Percentiles rank a stretch among this genome's conserved stretches.
Conservation (phyloP, 2,113 vertebrate species). For the Crotophaga sulcirostris region DNA sequence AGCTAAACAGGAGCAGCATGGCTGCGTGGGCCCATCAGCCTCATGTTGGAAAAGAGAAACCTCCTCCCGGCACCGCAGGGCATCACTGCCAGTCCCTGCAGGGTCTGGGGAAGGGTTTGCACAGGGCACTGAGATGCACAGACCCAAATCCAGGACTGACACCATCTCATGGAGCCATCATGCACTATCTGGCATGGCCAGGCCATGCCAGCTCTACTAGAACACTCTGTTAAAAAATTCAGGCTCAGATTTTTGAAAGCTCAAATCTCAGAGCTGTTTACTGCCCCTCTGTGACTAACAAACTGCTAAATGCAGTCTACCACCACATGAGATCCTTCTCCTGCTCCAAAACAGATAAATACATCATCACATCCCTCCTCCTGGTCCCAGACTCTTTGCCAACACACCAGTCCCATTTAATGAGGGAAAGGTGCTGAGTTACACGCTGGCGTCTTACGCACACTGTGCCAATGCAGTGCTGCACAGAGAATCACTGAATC, state of each 20-base stretch:
- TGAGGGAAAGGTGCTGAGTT: background rate
- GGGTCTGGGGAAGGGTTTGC: background rate
- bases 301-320: background rate
- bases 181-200: accelerated
- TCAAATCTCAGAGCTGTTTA: background rate
- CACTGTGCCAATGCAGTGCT: accelerated
- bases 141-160: background rate
- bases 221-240: background rate
- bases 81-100: accelerated
- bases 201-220: background rate
- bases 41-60: background rate
- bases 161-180: accelerated
- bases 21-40: accelerated
- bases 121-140: accelerated
- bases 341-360: background rate
- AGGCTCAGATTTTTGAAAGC: background rate
- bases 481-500: background rate
- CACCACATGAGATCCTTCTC: background rate
- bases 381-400: background rate
- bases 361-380: background rate
- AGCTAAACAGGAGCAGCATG: background rate
- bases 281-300: background rate
- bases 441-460: accelerated
- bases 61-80: accelerated
- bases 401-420: background rate